These are phyloP conservation scores for Hirtodrosophila confusa DNA, from an alignment of 2,888 invertebrate species.

Conservation along the genomic window DNA sequence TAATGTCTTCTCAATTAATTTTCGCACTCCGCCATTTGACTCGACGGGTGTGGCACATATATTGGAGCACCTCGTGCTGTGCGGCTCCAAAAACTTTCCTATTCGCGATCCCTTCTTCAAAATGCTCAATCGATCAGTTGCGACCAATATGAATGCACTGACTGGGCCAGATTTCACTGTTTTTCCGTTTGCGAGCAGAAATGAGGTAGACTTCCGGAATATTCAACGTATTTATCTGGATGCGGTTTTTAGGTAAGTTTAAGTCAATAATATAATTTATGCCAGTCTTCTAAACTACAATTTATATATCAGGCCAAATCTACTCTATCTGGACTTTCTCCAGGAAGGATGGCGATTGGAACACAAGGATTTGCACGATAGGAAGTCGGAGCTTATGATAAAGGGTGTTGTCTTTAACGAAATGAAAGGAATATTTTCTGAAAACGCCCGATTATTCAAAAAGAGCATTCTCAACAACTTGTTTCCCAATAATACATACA, in stretches of 20 bases:
- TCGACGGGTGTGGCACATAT: conserved; percentile 97
- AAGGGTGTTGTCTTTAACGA: conserved; percentile 99
- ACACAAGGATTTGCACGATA: conserved; percentile 89
- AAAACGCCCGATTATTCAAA: conserved; percentile 91
- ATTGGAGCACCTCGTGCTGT: conserved; percentile 94
- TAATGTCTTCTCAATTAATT: conserved; percentile 95
- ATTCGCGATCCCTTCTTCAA: conserved; percentile 98
- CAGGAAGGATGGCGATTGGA: conserved; percentile 98
- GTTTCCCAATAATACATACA: conserved; percentile 94
- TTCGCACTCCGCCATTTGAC: conserved; percentile 95
- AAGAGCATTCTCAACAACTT: conserved; percentile 89
- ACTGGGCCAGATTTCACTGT: conserved; percentile 95
- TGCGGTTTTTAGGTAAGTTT: conserved; percentile 89
- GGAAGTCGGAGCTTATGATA: conserved; percentile 89
- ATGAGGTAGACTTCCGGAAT: conserved; percentile 92
- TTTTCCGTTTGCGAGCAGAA: conserved; percentile 97
- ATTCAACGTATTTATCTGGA: conserved; percentile 95
- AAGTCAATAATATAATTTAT: neutral
- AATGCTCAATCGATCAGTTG: conserved; percentile 95
- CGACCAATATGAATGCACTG: conserved; percentile 98
- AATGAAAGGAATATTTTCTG: conserved; percentile 98
- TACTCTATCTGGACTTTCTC: conserved; percentile 92
- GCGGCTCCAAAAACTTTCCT: conserved; percentile 94
- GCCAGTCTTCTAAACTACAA: neutral
- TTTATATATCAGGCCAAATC: conserved; percentile 86